phyloP scores from a whole-genome alignment of 1,140 invertebrate species.

The Cydia splendana region DNA sequence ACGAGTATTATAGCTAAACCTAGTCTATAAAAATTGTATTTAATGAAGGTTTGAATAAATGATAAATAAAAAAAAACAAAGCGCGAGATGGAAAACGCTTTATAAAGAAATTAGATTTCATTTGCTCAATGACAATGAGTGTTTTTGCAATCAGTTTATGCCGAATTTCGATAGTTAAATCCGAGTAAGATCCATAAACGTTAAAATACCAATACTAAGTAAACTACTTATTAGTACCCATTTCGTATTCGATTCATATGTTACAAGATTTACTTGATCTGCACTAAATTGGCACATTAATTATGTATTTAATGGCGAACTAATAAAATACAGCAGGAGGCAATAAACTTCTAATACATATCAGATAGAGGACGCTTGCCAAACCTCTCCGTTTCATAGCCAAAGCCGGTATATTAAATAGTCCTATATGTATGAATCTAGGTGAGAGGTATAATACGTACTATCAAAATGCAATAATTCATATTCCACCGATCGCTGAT shows the following conservation, averaged over 20 bases:
- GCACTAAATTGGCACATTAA: neutral
- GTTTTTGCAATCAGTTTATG: neutral
- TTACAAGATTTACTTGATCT: constrained; percentile 13
- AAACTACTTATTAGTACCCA: neutral
- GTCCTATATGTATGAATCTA: neutral
- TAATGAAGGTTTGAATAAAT: too few relatives aligned
- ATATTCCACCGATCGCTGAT: too few relatives aligned
- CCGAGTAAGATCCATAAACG: neutral
- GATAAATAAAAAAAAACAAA: too few relatives aligned
- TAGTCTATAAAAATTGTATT: too few relatives aligned
- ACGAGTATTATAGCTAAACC: too few relatives aligned
- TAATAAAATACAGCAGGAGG: constrained; percentile 38
- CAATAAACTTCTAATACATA: constrained; percentile 42
- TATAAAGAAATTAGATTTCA: too few relatives aligned
- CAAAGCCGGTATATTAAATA: constrained; percentile 20
- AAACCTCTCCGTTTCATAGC: constrained; percentile 41
- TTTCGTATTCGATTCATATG: neutral
- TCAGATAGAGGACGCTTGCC: constrained; percentile 43
- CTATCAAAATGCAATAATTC: neutral
- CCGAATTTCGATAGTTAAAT: neutral
- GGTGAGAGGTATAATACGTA: neutral
- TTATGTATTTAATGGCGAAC: constrained; percentile 2
- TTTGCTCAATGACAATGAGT: too few relatives aligned
- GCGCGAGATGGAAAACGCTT: too few relatives aligned
- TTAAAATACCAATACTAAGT: neutral